These are phyloP conservation scores for Malurus alboscapulatus DNA, from an alignment of 2,113 vertebrate species.

Conservation along the genomic window DNA sequence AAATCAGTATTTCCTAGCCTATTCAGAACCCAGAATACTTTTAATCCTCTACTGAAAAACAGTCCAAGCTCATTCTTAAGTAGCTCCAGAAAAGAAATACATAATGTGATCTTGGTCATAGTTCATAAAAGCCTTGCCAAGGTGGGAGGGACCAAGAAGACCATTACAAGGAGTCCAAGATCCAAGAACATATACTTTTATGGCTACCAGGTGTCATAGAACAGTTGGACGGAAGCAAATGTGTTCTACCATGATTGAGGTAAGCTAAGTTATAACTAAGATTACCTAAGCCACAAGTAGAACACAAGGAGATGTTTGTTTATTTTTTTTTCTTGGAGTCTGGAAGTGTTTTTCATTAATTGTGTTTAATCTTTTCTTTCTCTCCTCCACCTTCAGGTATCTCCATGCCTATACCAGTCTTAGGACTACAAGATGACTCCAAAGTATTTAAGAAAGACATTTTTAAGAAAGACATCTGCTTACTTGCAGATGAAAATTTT, in stretches of 20 bases:
- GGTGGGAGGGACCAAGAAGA: not conserved
- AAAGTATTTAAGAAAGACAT: slow-evolving; percentile 84
- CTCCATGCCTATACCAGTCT: slow-evolving; percentile 92
- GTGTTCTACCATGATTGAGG: not conserved
- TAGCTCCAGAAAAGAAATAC: not conserved
- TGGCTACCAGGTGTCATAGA: not conserved
- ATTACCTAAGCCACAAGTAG: not conserved
- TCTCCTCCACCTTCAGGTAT: slow-evolving; percentile 75
- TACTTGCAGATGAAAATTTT: slow-evolving; percentile 87
- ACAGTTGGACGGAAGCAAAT: not conserved
- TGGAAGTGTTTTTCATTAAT: not conserved
- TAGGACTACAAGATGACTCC: slow-evolving; percentile 87
- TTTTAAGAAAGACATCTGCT: slow-evolving; percentile 78
- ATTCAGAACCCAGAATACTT: not conserved
- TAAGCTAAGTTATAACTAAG: not conserved
- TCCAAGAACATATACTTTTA: not conserved
- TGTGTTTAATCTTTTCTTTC: slow-evolving; percentile 7
- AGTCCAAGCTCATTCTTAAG: not conserved
- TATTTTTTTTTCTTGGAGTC: not conserved
- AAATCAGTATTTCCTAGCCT: not conserved
- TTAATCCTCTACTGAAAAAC: not conserved
- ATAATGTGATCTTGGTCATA: not conserved
- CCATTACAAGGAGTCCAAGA: not conserved
- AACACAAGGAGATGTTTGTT: not conserved
- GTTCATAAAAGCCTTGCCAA: not conserved